phyloP scores from a whole-genome alignment of 2,888 invertebrate genomes.

The Ormyrus nitidulus region DNA sequence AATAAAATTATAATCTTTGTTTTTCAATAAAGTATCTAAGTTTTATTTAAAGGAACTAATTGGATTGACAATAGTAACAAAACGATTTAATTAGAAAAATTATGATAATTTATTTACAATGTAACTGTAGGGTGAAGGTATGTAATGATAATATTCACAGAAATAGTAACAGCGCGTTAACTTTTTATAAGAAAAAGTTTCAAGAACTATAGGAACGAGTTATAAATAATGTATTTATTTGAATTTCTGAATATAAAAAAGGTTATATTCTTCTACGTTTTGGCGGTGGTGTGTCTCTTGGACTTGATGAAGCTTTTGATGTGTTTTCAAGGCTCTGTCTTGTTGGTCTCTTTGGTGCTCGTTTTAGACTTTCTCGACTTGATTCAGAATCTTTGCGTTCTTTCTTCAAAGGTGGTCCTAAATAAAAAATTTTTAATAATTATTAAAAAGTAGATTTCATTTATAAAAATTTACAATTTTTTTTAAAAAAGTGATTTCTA shows the following conservation, averaged over 20 bases:
- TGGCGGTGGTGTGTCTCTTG: constrained; percentile 72
- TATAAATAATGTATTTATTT: constrained; percentile 49
- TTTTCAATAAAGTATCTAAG: constrained; percentile 1
- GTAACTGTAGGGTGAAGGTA: constrained; percentile 52
- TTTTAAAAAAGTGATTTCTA: no score
- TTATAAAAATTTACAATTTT: no score
- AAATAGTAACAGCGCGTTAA: constrained; percentile 53
- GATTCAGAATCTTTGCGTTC: constrained; percentile 73
- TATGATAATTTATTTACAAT: constrained; percentile 58
- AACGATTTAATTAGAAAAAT: constrained; percentile 53
- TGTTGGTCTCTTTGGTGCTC: constrained; percentile 72
- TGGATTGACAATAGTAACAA: background rate
- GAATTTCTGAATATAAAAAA: constrained; percentile 45
- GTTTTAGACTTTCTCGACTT: constrained; percentile 70
- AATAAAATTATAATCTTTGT: background rate
- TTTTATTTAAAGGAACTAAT: background rate
- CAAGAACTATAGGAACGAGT: constrained; percentile 53
- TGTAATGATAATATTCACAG: constrained; percentile 56
- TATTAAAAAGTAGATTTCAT: no score
- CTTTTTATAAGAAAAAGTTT: constrained; percentile 47
- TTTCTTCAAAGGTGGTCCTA: constrained; percentile 66
- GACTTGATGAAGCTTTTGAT: constrained; percentile 71
- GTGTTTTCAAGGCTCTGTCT: constrained; percentile 72
- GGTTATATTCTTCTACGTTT: constrained; percentile 72
- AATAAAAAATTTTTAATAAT: no score